A percentile compares a stretch with the other conserved stretches of the same genome.
Conservation (phyloP, 2,797 vertebrate genomes). For the Onychomys torridus region DNA sequence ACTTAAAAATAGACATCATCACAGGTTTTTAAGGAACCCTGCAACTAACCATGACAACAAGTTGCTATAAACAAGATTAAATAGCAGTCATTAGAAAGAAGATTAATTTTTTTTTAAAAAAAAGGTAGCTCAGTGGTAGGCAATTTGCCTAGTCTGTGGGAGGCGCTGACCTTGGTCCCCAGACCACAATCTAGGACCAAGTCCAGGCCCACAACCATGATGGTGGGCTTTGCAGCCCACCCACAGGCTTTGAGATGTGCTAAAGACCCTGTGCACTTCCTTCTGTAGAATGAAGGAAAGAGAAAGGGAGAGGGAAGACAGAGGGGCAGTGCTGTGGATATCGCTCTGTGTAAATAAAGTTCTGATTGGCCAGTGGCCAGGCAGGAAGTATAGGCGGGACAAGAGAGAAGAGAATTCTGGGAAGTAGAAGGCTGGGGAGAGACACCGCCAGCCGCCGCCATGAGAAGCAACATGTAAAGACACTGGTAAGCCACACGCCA, state of each 20-base stretch:
- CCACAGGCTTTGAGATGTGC: neutral
- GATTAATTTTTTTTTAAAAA: neutral
- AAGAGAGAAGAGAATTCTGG: too few relatives aligned
- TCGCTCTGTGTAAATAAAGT: too few relatives aligned
- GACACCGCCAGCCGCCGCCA: too few relatives aligned
- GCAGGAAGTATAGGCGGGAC: too few relatives aligned
- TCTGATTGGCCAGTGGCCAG: too few relatives aligned
- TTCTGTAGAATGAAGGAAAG: neutral
- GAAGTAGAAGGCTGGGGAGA: too few relatives aligned
- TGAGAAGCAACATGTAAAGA: too few relatives aligned
- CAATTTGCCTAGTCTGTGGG: neutral
- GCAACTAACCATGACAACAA: conserved; percentile 5
- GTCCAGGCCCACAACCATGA: neutral
- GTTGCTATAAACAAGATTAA: conserved; percentile 3
- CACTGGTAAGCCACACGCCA: too few relatives aligned
- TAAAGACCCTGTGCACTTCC: neutral
- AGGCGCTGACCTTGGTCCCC: neutral
- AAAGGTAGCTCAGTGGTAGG: neutral
- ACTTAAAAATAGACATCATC: neutral
- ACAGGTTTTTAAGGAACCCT: neutral
- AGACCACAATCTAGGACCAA: neutral
- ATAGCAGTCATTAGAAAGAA: conserved; percentile 32
- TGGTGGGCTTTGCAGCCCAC: neutral
- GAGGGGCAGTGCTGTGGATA: too few relatives aligned
- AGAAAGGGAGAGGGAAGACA: too few relatives aligned